phyloP scores from a whole-genome alignment of 2,113 vertebrate species.

The Myodes glareolus region DNA sequence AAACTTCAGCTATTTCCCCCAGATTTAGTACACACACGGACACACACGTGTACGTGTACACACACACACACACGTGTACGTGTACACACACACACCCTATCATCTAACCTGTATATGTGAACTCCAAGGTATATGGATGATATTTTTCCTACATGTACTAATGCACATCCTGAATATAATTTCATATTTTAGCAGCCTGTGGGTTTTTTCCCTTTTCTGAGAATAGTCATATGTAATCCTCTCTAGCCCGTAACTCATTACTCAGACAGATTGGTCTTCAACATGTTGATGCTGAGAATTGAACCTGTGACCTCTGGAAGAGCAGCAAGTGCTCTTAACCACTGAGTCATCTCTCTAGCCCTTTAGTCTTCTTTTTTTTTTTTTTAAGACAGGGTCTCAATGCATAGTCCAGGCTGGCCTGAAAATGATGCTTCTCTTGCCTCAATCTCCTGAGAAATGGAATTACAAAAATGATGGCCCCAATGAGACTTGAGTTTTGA shows the following conservation, averaged over 20 bases:
- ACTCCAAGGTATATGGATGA: not conserved
- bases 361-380: too few relatives aligned
- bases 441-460: not conserved
- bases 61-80: not conserved
- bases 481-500: not conserved
- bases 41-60: too few relatives aligned
- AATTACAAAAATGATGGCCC: not conserved
- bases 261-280: not conserved
- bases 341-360: not conserved
- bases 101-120: not conserved
- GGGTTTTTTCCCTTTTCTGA: not conserved
- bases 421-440: not conserved
- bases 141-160: not conserved
- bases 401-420: not conserved
- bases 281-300: not conserved
- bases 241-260: not conserved
- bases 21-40: not conserved
- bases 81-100: not conserved
- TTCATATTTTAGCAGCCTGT: not conserved
- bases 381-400: not conserved
- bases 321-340: not conserved
- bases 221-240: not conserved
- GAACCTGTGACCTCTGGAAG: not conserved
- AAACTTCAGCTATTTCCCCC: not conserved
- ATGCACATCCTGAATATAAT: not conserved